phyloP scores from a whole-genome alignment of 64 coral and sea anemone species.

The Actinia equina region DNA sequence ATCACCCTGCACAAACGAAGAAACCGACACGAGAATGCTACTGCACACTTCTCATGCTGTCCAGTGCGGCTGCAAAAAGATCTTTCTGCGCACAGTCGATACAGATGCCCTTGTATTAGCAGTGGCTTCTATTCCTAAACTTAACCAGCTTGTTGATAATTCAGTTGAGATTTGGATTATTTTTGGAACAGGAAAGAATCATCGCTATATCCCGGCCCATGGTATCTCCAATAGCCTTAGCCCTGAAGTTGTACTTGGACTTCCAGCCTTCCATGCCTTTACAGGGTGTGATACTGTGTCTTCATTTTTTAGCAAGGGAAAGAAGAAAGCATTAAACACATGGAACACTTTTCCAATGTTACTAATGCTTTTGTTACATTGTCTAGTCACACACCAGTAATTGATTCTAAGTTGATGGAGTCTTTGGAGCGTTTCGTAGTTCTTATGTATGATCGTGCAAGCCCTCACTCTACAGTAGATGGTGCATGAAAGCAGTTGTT shows the following conservation, averaged over 20 bases:
- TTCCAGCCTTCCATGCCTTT: constrained; percentile 41
- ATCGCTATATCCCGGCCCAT: constrained; percentile 37
- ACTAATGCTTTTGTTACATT: too few species aligned
- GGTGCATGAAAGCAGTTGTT: too few species aligned
- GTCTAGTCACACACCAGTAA: too few species aligned
- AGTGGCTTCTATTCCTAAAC: constrained; percentile 22
- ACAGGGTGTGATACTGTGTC: constrained; percentile 45
- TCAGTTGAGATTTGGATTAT: constrained; percentile 42
- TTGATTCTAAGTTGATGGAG: too few species aligned
- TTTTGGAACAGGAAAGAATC: constrained; percentile 27
- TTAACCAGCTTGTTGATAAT: constrained; percentile 27
- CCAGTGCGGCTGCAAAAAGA: neutral
- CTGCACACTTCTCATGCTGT: constrained; percentile 28
- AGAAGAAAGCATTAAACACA: neutral
- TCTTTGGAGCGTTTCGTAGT: too few species aligned
- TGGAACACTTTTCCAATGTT: neutral
- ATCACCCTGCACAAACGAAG: constrained; percentile 49
- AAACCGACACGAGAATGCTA: constrained; percentile 51
- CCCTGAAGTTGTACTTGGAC: neutral
- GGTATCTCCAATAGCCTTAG: neutral
- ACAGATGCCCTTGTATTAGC: too few species aligned
- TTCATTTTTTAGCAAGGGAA: neutral
- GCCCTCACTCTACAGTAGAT: too few species aligned
- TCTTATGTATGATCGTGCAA: too few species aligned
- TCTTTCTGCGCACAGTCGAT: constrained; percentile 22